These are phyloP conservation scores for Taphrorychus bicolor DNA, from an alignment of 2,888 invertebrate species.

Conservation along the genomic window DNA sequence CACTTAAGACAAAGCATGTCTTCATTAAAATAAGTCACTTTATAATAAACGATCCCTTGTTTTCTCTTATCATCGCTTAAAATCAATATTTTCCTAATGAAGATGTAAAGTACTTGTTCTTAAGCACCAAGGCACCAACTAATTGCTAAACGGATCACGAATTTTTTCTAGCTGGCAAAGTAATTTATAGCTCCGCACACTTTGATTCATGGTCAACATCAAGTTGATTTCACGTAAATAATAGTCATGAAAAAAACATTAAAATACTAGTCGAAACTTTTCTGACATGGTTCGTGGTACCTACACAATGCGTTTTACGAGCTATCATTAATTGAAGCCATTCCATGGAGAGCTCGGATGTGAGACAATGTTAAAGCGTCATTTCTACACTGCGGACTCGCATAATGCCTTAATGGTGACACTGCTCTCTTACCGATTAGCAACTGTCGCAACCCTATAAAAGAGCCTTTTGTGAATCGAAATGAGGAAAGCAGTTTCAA, in stretches of 20 bases:
- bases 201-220: neutral
- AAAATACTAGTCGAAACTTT: neutral
- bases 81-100: neutral
- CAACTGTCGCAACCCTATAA: constrained; percentile 14
- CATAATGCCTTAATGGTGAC: constrained; percentile 2
- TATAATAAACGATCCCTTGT: neutral
- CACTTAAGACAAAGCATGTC: neutral
- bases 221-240: neutral
- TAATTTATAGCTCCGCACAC: neutral
- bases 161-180: neutral
- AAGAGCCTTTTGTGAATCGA: constrained; percentile 10
- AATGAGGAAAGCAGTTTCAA: constrained; percentile 15
- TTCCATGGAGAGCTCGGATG: neutral
- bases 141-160: neutral
- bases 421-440: neutral
- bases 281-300: too few relatives aligned
- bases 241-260: neutral
- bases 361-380: neutral
- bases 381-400: neutral
- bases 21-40: neutral
- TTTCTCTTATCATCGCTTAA: neutral
- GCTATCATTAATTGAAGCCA: neutral
- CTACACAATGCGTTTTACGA: too few relatives aligned
- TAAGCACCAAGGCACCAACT: neutral
- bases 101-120: neutral